Evolutionary conservation across 2,888 invertebrate species (phyloP), one percentile per base, ranked within the genome.

Genomic region (Gisinianus flammeolus): DNA sequence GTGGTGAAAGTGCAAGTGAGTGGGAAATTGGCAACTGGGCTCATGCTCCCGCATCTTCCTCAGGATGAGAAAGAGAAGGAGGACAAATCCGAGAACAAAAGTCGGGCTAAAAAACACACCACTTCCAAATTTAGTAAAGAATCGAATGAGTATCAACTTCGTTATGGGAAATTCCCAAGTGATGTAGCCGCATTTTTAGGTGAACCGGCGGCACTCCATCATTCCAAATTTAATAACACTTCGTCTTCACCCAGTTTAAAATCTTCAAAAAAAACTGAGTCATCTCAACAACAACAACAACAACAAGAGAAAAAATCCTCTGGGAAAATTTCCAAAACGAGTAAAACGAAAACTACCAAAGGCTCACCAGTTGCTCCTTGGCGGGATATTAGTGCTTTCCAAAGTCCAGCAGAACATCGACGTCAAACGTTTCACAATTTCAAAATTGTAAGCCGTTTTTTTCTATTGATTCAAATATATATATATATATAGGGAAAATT

Each of bases 341-440:
- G 10, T 12, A 22, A 6, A 56, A 22, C 10, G 10, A 56, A 56
- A n/a, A 8, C 35, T 35, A 12, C 12, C 8, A 56, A 56, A 12
- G 56, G 56, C 5, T 2, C 26, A 12, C 62, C 66, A 31, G 30
- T 76, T n/a, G 76, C 76, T 10, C 76, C 76, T 44, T 76, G 76
- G 76, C 19, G 58, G n/a, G 69, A 76, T 24, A 10, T 70, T 2
- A 44, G 76, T n/a, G 0, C 19, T 2, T 76, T 76, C 22, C 70
- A 70, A 62, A 70, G 35, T 62, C 58, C 69, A 8, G 44, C 31
- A 10, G 58, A 76, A n/a, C 69, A 52, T 44, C 33, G 70, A 33
- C 22, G 62, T 8, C 69, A 70, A 58, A 76, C 76, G 0, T 76
- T 70, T 44, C 26, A 76, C 33, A 76, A 30, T 33, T 76, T 76